Percentiles rank a stretch among this genome's conserved stretches.
Conservation (phyloP, 2,888 invertebrate species). For the Andrena hattorfiana region DNA sequence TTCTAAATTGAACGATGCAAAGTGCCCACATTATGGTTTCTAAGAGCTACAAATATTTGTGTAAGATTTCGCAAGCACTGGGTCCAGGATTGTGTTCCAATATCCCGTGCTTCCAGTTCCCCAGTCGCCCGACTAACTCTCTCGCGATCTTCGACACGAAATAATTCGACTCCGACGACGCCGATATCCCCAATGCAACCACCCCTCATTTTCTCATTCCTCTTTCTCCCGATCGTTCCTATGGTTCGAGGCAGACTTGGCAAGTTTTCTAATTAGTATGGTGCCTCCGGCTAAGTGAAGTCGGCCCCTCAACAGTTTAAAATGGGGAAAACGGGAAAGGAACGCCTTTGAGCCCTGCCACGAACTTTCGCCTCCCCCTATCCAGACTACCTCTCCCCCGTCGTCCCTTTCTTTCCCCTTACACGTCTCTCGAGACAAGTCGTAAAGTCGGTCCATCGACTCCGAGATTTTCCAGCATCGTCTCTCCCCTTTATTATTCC, state of each 20-base stretch:
- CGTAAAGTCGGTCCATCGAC: constrained; percentile 70
- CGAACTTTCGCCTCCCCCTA: constrained; percentile 55
- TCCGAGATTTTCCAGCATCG: constrained; percentile 57
- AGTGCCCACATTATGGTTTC: too few species aligned
- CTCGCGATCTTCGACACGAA: constrained; percentile 34
- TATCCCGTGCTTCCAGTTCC: not conserved
- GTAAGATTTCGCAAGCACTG: not conserved
- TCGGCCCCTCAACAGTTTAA: constrained; percentile 70
- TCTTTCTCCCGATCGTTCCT: constrained; percentile 56
- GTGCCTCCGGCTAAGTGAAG: constrained; percentile 71
- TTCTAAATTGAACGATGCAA: not conserved
- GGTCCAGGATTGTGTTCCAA: not conserved
- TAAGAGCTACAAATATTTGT: not conserved
- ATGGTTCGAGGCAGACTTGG: constrained; percentile 60
- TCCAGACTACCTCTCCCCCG: not conserved
- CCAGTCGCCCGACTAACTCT: not conserved
- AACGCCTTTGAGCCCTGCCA: constrained; percentile 69
- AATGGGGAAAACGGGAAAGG: constrained; percentile 65
- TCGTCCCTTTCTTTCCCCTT: not conserved
- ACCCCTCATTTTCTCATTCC: not conserved
- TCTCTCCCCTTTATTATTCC: constrained; percentile 59
- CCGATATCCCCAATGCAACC: constrained; percentile 21
- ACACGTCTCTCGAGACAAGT: constrained; percentile 43
- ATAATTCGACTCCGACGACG: constrained; percentile 52
- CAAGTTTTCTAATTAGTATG: constrained; percentile 80